phyloP scores from a whole-genome alignment of 2,888 invertebrate genomes.

The Harpalus rufipes region DNA sequence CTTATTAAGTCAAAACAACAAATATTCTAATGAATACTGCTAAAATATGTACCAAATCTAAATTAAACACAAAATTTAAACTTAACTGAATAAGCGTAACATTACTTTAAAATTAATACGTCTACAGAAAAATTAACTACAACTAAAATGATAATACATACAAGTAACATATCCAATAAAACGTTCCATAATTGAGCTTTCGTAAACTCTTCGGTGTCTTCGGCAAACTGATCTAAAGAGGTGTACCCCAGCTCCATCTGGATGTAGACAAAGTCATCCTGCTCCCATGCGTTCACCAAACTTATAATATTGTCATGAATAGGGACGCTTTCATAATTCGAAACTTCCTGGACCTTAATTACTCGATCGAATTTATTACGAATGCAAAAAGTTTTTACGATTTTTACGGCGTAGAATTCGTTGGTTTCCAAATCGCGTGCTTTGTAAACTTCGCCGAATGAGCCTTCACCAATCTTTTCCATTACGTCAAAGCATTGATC shows the following conservation, averaged over 20 bases:
- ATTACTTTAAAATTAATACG: not conserved
- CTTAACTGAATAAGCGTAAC: not conserved
- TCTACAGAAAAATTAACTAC: not conserved
- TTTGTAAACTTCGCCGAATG: conserved; percentile 87
- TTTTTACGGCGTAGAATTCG: conserved; percentile 85
- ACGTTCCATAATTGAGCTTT: conserved; percentile 84
- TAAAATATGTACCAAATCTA: conserved; percentile 1
- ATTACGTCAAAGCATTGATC: conserved; percentile 84
- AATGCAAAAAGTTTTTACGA: conserved; percentile 80
- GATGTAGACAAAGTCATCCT: conserved; percentile 83
- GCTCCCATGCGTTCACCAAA: conserved; percentile 87
- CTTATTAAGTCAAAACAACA: not conserved
- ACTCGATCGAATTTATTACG: conserved; percentile 81
- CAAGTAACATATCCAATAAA: conserved; percentile 81
- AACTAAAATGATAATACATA: conserved; percentile 68
- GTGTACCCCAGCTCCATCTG: conserved; percentile 85
- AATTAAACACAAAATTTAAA: conserved; percentile 12
- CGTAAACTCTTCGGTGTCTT: conserved; percentile 79
- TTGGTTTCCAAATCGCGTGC: conserved; percentile 84
- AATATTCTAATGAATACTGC: no score
- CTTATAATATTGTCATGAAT: conserved; percentile 84
- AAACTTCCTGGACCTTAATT: conserved; percentile 82
- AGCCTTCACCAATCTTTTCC: conserved; percentile 84
- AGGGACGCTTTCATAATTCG: conserved; percentile 84
- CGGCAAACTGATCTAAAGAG: conserved; percentile 81